Conservation (phyloP, 1,140 invertebrate species). For the Ectropis grisescens region DNA sequence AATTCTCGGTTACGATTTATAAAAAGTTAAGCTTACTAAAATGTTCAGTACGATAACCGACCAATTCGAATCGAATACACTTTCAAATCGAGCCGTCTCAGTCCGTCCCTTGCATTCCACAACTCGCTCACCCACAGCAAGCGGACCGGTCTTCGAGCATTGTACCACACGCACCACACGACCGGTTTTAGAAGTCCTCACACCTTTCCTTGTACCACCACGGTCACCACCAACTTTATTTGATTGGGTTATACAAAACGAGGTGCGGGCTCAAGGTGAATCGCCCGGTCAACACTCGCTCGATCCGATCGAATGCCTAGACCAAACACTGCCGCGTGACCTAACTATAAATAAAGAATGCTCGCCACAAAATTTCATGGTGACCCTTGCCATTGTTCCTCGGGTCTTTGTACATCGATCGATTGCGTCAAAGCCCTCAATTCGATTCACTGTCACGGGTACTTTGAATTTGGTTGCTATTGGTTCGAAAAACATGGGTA, state of each 20-base stretch:
- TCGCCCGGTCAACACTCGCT: constrained; percentile 61
- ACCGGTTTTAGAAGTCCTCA: constrained; percentile 29
- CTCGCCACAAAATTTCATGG: constrained; percentile 16
- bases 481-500: too few species aligned
- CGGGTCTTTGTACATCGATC: constrained; percentile 13
- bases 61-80: constrained; percentile 30
- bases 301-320: constrained; percentile 52
- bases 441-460: too few species aligned
- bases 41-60: background rate
- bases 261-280: constrained; percentile 64
- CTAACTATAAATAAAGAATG: constrained; percentile 34
- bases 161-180: constrained; percentile 52
- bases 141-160: constrained; percentile 54
- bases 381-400: constrained; percentile 21
- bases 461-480: too few species aligned
- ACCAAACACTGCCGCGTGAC: constrained; percentile 54
- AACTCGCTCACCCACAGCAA: constrained; percentile 62
- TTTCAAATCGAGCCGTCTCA: constrained; percentile 56
- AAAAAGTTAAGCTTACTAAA: too few species aligned
- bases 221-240: constrained; percentile 15
- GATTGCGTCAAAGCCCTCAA: constrained; percentile 3
- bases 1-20: background rate
- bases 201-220: constrained; percentile 18
- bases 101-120: constrained; percentile 62
- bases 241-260: constrained; percentile 40